Conservation (phyloP, 2,113 vertebrate species). For the Erpornis zantholeuca region DNA sequence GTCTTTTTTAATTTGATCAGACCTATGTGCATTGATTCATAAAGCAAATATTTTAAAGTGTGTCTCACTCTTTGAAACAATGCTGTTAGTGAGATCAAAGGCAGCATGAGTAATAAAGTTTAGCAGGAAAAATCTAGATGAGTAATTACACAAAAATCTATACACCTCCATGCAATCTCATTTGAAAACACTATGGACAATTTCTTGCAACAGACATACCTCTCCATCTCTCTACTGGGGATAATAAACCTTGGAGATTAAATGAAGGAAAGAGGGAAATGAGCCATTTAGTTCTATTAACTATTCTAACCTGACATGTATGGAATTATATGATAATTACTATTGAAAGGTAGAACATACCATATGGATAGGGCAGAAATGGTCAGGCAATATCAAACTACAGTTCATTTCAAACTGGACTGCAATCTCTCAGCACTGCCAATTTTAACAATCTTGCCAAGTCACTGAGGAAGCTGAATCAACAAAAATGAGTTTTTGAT, state of each 20-base stretch:
- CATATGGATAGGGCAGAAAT: not conserved
- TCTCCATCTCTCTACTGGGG: not conserved
- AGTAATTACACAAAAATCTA: slow-evolving; percentile 42
- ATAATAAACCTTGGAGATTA: slow-evolving; percentile 56
- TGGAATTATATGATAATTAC: slow-evolving; percentile 41
- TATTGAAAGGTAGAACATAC: slow-evolving; percentile 18
- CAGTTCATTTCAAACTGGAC: not conserved
- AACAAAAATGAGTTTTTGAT: slow-evolving; percentile 64
- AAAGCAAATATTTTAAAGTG: not conserved
- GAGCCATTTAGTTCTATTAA: slow-evolving; percentile 48
- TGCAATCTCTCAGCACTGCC: slow-evolving; percentile 5
- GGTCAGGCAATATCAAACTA: not conserved
- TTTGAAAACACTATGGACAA: slow-evolving; percentile 29
- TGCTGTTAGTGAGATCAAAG: not conserved
- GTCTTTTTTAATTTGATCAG: not conserved
- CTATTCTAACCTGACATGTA: slow-evolving; percentile 44
- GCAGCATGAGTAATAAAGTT: not conserved
- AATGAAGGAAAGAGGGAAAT: slow-evolving; percentile 50
- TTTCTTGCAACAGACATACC: not conserved
- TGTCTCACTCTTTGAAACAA: not conserved
- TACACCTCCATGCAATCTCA: slow-evolving; percentile 22
- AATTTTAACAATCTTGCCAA: slow-evolving; percentile 38
- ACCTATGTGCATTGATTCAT: not conserved
- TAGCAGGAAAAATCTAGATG: slow-evolving; percentile 12
- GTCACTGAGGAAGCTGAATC: slow-evolving; percentile 46